Conservation (phyloP, 2,113 vertebrate genomes). For the Phocoena phocoena region DNA sequence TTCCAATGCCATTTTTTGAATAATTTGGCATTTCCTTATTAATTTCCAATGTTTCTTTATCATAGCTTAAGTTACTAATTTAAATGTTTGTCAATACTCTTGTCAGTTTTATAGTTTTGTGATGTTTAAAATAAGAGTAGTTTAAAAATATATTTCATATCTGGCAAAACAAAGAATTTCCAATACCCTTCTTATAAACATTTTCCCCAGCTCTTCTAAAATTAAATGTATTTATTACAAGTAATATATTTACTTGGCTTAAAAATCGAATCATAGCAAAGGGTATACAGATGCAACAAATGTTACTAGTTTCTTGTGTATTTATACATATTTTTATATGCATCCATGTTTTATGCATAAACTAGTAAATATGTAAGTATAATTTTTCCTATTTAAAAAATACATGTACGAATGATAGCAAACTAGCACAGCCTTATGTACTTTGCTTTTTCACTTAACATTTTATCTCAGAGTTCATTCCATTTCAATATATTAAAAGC, state of each 20-base stretch:
- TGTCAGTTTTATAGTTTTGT: neutral
- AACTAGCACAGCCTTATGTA: neutral
- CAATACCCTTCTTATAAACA: neutral
- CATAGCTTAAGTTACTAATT: neutral
- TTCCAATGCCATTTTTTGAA: neutral
- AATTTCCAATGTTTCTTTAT: neutral
- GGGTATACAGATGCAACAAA: neutral
- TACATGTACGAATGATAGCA: neutral
- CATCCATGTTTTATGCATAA: neutral
- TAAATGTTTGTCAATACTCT: neutral
- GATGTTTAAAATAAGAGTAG: neutral
- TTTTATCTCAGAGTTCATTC: neutral
- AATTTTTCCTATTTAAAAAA: neutral
- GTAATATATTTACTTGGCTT: neutral
- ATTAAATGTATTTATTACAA: neutral
- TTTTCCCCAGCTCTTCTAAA: neutral
- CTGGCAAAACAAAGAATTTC: conserved; percentile 1
- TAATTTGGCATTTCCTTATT: neutral
- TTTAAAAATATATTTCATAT: conserved; percentile 17
- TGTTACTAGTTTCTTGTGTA: neutral
- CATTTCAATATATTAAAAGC: neutral
- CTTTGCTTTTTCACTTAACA: neutral
- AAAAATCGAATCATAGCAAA: conserved; percentile 19
- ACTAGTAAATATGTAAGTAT: neutral
- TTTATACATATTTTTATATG: neutral